Evolutionary conservation across 2,888 invertebrate genomes (phyloP), one percentile per base, ranked within the genome.

Genomic region (Drosophila melanosoma): DNA sequence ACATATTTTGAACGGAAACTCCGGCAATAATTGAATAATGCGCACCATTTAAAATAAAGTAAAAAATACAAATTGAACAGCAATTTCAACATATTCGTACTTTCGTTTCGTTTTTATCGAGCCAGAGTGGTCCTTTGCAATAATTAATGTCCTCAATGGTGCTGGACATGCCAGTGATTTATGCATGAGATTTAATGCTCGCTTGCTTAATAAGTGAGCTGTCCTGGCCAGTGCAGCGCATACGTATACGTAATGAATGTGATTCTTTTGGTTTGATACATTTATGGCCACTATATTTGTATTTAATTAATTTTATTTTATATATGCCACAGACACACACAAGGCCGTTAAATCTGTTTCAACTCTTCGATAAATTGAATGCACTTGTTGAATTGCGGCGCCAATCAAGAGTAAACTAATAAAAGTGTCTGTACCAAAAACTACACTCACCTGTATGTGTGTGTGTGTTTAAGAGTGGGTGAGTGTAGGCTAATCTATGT

Each of bases 171-270:
- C 66, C 56, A 76, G 73, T 87, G 85, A 85, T 85, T 85, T 87
- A 85, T 85, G 88, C 76, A 83, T 79, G 79, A 81, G 74, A 79
- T 87, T 82, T 82, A 81, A 85, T 85, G 72, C 69, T 62, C 69
- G 78, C 68, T 80, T 74, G 74, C 75, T 74, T 85, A 76, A 82
- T 81, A 81, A 81, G 76, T 72, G 69, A 59, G 57, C 61, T 61
- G 70, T 66, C 71, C 68, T 60, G 78, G 62, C 23, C 72, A 62
- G 63, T 1, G 49, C 49, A 49, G 29, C 2, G 1, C 29, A 29
- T 29, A 29, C 45, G 23, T 8, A 45, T 81, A 80, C 84, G 80
- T 67, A 84, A 82, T 69, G 48, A 64, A 66, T 66, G 51, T 17
- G 36, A 62, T 51, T 66, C 69, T 57, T 64, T 69, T 58, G 65